These are phyloP conservation scores for Syrrhaptes paradoxus DNA, from an alignment of 2,113 vertebrate species.

Conservation along the genomic window DNA sequence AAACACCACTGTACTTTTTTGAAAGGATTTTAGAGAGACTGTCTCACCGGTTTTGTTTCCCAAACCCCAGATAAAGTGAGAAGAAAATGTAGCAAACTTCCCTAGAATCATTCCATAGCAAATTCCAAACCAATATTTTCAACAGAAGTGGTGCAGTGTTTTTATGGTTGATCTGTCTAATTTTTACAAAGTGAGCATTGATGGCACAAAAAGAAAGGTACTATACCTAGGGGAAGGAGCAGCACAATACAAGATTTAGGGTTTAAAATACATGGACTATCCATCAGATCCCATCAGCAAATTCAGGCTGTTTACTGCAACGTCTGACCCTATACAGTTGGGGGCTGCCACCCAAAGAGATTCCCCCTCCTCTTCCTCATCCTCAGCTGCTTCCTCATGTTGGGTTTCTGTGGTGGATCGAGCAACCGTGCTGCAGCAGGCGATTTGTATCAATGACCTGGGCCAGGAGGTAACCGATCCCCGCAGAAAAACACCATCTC, in stretches of 20 bases:
- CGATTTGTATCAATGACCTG: fast-evolving
- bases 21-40: neutral
- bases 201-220: neutral
- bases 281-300: neutral
- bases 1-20: neutral
- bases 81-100: neutral
- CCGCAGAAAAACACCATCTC: neutral
- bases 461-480: neutral
- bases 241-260: neutral
- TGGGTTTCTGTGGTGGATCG: neutral
- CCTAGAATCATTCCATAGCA: neutral
- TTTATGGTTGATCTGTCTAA: neutral
- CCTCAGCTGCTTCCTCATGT: neutral
- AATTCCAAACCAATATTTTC: neutral
- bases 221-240: neutral
- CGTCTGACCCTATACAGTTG: neutral
- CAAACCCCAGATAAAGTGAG: neutral
- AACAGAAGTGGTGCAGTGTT: neutral
- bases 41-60: neutral
- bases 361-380: neutral
- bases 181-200: neutral
- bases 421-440: neutral
- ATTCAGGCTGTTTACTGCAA: neutral
- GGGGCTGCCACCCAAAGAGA: neutral
- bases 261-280: neutral